phyloP scores from a whole-genome alignment of 2,888 invertebrate species.

The Mimumesa dahlbomi region DNA sequence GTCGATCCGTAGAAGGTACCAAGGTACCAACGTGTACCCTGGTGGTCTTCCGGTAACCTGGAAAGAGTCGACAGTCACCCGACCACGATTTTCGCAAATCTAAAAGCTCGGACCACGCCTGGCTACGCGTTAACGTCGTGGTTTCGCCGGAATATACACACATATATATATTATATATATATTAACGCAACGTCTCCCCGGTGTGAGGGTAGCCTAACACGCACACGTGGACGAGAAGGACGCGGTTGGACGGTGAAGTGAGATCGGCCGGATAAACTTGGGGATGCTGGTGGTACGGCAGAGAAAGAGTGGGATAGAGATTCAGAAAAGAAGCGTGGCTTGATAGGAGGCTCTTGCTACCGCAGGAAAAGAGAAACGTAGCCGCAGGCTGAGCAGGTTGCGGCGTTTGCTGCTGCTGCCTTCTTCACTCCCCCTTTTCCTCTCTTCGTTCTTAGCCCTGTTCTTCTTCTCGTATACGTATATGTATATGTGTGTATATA shows the following conservation, averaged over 20 bases:
- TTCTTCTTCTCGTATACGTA: slow-evolving; percentile 20
- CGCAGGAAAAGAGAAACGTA: slow-evolving; percentile 73
- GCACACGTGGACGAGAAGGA: too few relatives aligned
- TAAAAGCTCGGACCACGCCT: too few relatives aligned
- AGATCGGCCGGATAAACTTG: neutral
- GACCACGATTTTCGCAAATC: too few relatives aligned
- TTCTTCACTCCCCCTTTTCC: slow-evolving; percentile 32
- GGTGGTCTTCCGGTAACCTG: too few relatives aligned
- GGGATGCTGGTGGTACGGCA: neutral
- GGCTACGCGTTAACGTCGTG: slow-evolving; percentile 3
- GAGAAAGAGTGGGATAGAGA: slow-evolving; percentile 26
- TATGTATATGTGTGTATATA: too few relatives aligned
- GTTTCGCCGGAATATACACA: slow-evolving; percentile 65
- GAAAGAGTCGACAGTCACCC: too few relatives aligned
- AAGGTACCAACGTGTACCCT: too few relatives aligned
- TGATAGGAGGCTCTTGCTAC: slow-evolving; percentile 69
- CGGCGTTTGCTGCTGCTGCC: slow-evolving; percentile 56
- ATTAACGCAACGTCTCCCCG: slow-evolving; percentile 62
- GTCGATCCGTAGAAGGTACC: too few relatives aligned
- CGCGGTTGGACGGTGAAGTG: neutral
- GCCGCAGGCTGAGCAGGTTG: slow-evolving; percentile 75
- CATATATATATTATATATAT: too few relatives aligned
- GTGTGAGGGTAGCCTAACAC: slow-evolving; percentile 40
- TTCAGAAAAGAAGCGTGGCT: slow-evolving; percentile 58
- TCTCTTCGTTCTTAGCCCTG: slow-evolving; percentile 28